Evolutionary conservation across 2,113 vertebrate species (phyloP).

Genomic region (Notechis scutatus): DNA sequence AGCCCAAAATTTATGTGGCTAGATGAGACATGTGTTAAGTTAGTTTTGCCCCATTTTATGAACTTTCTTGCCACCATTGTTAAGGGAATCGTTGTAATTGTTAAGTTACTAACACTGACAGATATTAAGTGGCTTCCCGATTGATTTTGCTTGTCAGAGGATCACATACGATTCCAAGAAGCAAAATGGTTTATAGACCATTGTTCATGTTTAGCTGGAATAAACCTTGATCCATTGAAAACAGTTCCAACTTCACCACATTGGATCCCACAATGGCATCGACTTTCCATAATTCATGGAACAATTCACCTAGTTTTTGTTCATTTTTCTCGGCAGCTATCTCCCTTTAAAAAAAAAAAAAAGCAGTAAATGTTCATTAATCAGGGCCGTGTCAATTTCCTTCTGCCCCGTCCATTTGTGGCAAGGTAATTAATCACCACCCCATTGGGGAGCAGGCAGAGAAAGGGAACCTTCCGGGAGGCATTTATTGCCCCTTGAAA

Average conservation of each 20-base stretch:
- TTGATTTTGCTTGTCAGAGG: no score
- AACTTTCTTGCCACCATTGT: no score
- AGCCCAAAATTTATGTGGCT: no score
- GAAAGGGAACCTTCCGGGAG: constrained; percentile 67
- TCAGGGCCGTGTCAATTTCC: constrained; percentile 84
- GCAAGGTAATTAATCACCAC: constrained; percentile 85
- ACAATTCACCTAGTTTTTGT: constrained; percentile 75
- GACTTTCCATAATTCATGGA: constrained; percentile 61
- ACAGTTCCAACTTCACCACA: constrained; percentile 28
- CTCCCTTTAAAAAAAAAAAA: constrained; percentile 41
- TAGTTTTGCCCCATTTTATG: no score
- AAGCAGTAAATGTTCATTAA: constrained; percentile 82
- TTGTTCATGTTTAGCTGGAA: neutral
- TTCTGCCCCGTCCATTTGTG: constrained; percentile 80
- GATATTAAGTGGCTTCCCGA: no score
- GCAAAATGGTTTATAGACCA: neutral
- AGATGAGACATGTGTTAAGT: no score
- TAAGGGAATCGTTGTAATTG: no score
- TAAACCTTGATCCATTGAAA: neutral
- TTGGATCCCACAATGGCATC: constrained; percentile 63
- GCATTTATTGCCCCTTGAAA: constrained; percentile 70
- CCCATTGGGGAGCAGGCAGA: constrained; percentile 73
- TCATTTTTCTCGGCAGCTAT: constrained; percentile 76
- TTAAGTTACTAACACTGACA: no score
- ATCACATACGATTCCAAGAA: neutral